A percentile compares a stretch with the other conserved stretches of the same genome.
These are phyloP conservation scores for Leuctra nigra DNA, from an alignment of 2,888 invertebrate genomes.

Conservation along the genomic window DNA sequence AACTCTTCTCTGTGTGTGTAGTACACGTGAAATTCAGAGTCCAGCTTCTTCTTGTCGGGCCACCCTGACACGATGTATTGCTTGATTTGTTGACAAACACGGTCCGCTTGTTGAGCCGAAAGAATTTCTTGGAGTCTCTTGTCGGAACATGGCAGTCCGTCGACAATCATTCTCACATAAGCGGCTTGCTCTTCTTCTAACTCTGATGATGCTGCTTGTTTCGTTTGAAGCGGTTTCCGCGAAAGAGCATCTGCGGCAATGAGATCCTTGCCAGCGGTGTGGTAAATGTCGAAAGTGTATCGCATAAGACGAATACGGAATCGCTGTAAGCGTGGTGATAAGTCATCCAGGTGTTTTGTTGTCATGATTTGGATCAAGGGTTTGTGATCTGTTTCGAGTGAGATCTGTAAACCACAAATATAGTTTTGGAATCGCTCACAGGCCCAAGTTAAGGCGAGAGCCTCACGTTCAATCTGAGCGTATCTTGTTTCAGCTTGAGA, in stretches of 20 bases:
- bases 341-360: background rate
- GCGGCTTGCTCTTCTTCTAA: background rate
- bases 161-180: background rate
- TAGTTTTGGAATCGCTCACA: conserved; percentile 7
- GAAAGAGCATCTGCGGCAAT: conserved; percentile 4
- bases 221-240: background rate
- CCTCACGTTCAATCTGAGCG: conserved; percentile 1
- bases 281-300: background rate
- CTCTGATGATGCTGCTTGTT: background rate
- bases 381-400: conserved; percentile 13
- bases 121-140: background rate
- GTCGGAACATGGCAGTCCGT: no score
- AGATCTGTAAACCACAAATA: background rate
- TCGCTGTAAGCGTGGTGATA: background rate
- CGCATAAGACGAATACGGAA: background rate
- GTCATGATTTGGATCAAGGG: no score
- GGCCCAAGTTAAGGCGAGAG: background rate
- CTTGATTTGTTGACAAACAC: background rate
- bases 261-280: conserved; percentile 2
- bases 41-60: background rate
- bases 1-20: no score
- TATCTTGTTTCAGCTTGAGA: conserved; percentile 24
- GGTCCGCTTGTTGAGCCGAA: background rate
- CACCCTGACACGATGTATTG: background rate
- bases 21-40: no score